These are phyloP conservation scores for Fragum fragum DNA, from an alignment of 2,888 invertebrate species.

Conservation along the genomic window DNA sequence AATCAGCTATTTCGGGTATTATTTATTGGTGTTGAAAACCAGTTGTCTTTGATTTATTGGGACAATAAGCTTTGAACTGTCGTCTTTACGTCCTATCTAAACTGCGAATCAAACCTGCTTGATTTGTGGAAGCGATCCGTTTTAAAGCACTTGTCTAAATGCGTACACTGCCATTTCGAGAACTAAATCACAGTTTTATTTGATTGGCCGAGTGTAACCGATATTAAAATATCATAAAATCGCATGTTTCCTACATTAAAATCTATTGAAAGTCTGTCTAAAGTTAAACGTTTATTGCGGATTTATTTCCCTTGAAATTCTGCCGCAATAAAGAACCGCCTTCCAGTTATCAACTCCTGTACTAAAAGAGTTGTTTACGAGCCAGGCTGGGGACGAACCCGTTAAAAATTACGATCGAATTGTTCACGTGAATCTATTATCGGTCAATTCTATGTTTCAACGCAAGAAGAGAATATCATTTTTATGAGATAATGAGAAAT, in stretches of 20 bases:
- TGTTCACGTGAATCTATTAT: background rate
- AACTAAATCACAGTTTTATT: constrained; percentile 33
- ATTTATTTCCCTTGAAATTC: constrained; percentile 26
- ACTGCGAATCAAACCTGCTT: constrained; percentile 17
- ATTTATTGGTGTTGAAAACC: constrained; percentile 31
- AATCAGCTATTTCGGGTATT: constrained; percentile 32
- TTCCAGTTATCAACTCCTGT: constrained; percentile 1
- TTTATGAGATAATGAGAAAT: no score
- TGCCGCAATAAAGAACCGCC: background rate
- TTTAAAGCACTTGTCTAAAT: constrained; percentile 19
- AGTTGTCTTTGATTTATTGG: constrained; percentile 41
- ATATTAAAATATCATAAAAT: constrained; percentile 31
- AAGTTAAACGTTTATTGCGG: constrained; percentile 6
- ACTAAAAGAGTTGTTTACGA: constrained; percentile 15
- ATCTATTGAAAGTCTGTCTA: constrained; percentile 24
- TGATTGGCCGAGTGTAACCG: constrained; percentile 20
- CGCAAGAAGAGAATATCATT: no score
- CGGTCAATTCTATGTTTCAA: no score
- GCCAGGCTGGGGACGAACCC: background rate
- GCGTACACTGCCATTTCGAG: constrained; percentile 11
- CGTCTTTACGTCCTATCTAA: constrained; percentile 20
- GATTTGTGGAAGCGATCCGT: constrained; percentile 31
- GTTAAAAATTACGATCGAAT: background rate
- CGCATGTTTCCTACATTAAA: constrained; percentile 21
- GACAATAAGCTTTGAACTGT: constrained; percentile 37